Conservation (phyloP, 2,888 invertebrate genomes). For the Pyrrhosoma nymphula region DNA sequence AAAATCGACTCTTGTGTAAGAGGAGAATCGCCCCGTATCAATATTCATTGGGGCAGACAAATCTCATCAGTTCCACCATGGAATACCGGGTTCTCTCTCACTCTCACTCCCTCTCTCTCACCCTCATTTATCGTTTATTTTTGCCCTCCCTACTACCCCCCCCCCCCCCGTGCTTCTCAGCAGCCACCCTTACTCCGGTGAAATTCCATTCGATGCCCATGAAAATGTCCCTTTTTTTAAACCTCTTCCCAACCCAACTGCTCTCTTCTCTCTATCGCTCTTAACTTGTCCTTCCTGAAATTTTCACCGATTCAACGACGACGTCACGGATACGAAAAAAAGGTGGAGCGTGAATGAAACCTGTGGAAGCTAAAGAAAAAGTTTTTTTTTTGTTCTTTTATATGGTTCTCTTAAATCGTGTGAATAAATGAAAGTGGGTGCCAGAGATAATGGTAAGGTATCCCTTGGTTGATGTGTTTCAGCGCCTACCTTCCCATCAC, state of each 20-base stretch:
- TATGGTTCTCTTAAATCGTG: neutral
- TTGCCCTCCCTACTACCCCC: too few species aligned
- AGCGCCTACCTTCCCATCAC: too few species aligned
- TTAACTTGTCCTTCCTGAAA: neutral
- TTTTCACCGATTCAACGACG: neutral
- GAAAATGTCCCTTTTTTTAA: neutral
- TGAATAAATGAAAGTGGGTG: neutral
- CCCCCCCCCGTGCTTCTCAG: neutral
- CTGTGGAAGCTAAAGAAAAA: neutral
- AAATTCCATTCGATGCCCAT: neutral
- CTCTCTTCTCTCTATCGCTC: neutral
- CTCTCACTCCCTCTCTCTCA: too few species aligned
- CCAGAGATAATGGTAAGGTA: too few species aligned
- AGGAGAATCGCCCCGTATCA: neutral
- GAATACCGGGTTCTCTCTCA: neutral
- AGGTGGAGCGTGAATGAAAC: neutral
- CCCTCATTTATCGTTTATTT: constrained; percentile 43
- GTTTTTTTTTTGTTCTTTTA: neutral
- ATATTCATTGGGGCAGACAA: constrained; percentile 44
- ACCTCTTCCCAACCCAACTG: neutral
- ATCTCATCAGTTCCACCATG: constrained; percentile 23
- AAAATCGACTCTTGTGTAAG: neutral
- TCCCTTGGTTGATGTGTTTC: too few species aligned
- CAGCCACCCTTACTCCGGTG: neutral
- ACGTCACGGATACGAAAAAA: too few species aligned